Base-by-base conservation (phyloP, 2,797 vertebrate species). In the Pseudochirops corinnae region DNA sequence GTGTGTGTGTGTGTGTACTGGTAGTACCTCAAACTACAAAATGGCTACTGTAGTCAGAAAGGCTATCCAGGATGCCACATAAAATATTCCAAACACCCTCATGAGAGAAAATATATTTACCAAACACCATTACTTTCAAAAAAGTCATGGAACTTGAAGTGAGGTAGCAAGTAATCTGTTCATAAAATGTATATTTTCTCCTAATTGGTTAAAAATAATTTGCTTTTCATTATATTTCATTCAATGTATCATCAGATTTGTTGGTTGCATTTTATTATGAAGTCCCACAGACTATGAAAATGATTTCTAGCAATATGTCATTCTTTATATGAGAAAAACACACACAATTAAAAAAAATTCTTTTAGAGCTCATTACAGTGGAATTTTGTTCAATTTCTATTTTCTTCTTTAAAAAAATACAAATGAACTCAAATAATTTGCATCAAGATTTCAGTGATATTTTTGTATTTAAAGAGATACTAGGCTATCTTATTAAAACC, bases 401-500 rank as follows among this genome's bases (percentile, higher is more conserved):
- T 93, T 97, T 95, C 91, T 82, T 92, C 55, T 97, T 16, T n/a
- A 56, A 96, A 96, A 95, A 93, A 91, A n/a, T 14, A 67, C 14
- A 39, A 58, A 93, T 56, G 93, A 97, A 56, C 94, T 97, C 96
- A 96, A 97, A 92, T 96, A 94, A 95, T 96, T 33, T 94, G 91
- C 95, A 96, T 94, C 95, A 94, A 96, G 92, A 94, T 97, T 96
- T 94, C 39, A 96, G 94, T 96, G 96, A 97, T 93, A 96, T 97
- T 97, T 96, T 93, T 93, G 93, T 94, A 82, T 94, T 96, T 95
- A 94, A 96, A 91, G 93, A 97, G 67, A 95, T 93, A 33, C 94
- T 92, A 60, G 67, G 56, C 55, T 94, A 96, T 93, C 95, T 95
- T 97, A 96, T 90, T 92, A 94, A 92, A 96, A 95, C 50, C 13